Evolutionary conservation across 2,888 invertebrate species (phyloP).

Genomic region (Esperia sulphurella): DNA sequence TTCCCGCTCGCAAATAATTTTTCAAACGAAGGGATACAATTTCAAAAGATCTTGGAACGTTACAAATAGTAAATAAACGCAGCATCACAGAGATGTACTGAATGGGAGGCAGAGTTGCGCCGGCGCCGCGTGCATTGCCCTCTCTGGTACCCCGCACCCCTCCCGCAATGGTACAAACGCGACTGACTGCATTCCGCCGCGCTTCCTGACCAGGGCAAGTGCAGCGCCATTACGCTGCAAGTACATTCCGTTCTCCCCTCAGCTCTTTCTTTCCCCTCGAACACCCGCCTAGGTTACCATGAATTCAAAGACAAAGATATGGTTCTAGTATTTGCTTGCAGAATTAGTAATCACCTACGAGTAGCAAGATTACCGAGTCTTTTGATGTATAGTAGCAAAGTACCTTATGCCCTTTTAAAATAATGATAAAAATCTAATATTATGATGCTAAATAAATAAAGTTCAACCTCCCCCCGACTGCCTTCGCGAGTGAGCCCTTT

Average conservation of each 20-base stretch:
- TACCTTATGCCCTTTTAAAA: constrained; percentile 51
- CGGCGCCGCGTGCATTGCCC: constrained; percentile 64
- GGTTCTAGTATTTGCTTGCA: constrained; percentile 14
- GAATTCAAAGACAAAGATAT: constrained; percentile 42
- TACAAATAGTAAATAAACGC: constrained; percentile 56
- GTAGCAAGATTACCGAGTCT: constrained; percentile 43
- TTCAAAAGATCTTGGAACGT: constrained; percentile 21
- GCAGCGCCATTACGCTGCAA: constrained; percentile 73
- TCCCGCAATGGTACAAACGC: constrained; percentile 54
- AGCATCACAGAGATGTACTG: constrained; percentile 56
- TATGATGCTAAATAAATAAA: constrained; percentile 59
- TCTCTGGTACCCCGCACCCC: constrained; percentile 40
- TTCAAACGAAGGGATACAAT: constrained; percentile 3
- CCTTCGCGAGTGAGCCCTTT: constrained; percentile 47
- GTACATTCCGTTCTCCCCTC: constrained; percentile 43
- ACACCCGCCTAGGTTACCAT: constrained; percentile 38
- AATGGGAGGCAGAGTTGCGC: constrained; percentile 63
- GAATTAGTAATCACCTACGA: constrained; percentile 47
- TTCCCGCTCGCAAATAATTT: too few relatives aligned
- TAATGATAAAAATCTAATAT: constrained; percentile 64
- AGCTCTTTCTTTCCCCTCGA: constrained; percentile 18
- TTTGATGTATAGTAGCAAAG: constrained; percentile 40
- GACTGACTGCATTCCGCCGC: constrained; percentile 78
- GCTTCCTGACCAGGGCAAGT: constrained; percentile 79
- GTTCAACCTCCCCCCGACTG: constrained; percentile 36